phyloP scores from a whole-genome alignment of 2,888 invertebrate species.

The Patella caerulea region DNA sequence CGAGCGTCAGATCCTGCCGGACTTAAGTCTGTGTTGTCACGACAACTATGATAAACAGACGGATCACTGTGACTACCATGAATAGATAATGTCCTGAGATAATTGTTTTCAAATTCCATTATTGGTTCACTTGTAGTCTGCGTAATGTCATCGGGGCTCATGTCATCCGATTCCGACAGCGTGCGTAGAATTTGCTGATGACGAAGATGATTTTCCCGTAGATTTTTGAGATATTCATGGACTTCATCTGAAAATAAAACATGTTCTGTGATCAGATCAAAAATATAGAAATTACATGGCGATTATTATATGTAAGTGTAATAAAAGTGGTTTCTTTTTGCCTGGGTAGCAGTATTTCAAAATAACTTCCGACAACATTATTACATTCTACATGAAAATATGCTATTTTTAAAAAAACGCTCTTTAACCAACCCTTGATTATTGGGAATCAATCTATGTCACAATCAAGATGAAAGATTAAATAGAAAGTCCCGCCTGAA shows the following conservation, averaged over 20 bases:
- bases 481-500: no score
- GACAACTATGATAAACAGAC: slow-evolving; percentile 53
- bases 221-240: slow-evolving; percentile 23
- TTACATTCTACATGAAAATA: no score
- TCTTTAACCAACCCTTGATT: no score
- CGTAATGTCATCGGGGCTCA: slow-evolving; percentile 18
- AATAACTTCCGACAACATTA: no score
- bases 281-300: no score
- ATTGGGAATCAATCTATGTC: no score
- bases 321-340: no score
- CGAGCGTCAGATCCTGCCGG: slow-evolving; percentile 38
- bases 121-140: slow-evolving; percentile 26
- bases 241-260: slow-evolving; percentile 24
- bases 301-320: no score
- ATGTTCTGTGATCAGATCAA: no score
- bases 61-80: slow-evolving; percentile 55
- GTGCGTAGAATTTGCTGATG: slow-evolving; percentile 13
- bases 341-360: no score
- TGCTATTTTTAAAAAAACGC: no score
- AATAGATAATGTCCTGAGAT: slow-evolving; percentile 13
- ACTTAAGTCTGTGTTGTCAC: slow-evolving; percentile 27
- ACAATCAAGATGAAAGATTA: no score
- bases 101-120: slow-evolving; percentile 23
- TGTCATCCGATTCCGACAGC: background rate
- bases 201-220: slow-evolving; percentile 30